Base-by-base conservation (phyloP, 2,797 vertebrate species). In the Cercopithecus diana region DNA sequence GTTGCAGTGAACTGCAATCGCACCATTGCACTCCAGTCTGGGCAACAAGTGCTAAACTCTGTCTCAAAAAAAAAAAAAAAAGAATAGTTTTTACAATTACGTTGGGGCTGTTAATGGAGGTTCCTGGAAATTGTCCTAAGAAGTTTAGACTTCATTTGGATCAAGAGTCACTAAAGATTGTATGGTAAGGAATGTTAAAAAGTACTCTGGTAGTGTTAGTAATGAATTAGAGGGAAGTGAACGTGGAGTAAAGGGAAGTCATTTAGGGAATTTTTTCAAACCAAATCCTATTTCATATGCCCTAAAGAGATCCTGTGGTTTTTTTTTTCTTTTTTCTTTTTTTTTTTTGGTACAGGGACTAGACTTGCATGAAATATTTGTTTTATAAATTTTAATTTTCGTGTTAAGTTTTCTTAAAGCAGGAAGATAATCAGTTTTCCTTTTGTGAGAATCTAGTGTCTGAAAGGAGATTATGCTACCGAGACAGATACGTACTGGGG, bases 361-460 rank as follows among this genome's bases (percentile, higher is more conserved):
- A 83, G n/a, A 50, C 19, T 86, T 87, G 13, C 36, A 61, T 87
- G 22, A 93, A 82, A 82, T 93, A 61, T 11, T 79, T 86, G 52
- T 36, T 77, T 85, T 89, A 39, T 91, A 86, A 88, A 77, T 77
- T 93, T 93, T 76, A 8, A 36, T 92, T 79, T 96, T 90, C 22
- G 26, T 79, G 14, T 90, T 2, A 57, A 12, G 11, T 82, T 92
- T 80, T 30, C 19, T 58, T 86, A 80, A 82, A 80, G 73, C 22
- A 85, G 30, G 39, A 86, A n/a, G 50, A 77, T 67, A 93, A 64
- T 89, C 45, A 77, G 1, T 90, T 79, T 82, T 85, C 13, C 55
- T 90, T 81, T 81, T 24, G 48, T 55, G 39, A 15, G 48, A 88
- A 57, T 90, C 11, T 90, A 61, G 15, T 76, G 39, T 76, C 13